phyloP scores from a whole-genome alignment of 2,113 vertebrate species.

The Ceuthmochares aereus region DNA sequence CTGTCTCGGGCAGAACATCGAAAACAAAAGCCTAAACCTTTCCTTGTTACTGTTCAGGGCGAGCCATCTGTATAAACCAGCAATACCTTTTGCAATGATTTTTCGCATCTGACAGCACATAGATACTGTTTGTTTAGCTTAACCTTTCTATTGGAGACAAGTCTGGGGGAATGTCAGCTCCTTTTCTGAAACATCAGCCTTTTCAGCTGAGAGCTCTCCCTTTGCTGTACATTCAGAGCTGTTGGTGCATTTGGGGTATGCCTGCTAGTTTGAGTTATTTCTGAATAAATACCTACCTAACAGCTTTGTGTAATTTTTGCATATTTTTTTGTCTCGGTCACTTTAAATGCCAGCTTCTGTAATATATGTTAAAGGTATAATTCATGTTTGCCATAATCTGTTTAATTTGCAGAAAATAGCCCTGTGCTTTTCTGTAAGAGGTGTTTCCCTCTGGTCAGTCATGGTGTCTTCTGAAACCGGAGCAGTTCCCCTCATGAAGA shows the following conservation, averaged over 20 bases:
- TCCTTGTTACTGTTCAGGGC: not conserved
- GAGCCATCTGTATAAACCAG: not conserved
- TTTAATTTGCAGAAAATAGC: not conserved
- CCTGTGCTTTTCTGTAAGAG: not conserved
- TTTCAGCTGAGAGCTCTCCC: not conserved
- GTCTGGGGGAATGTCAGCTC: not conserved
- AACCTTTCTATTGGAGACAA: not conserved
- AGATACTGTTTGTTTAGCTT: constrained; percentile 20
- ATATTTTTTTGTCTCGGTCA: not conserved
- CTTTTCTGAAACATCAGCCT: constrained; percentile 8
- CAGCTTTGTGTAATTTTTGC: not conserved
- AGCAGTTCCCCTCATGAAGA: not conserved
- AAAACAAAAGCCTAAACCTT: not conserved
- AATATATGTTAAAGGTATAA: not conserved
- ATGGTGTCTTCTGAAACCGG: not conserved
- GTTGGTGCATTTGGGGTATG: not conserved
- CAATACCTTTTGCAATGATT: not conserved
- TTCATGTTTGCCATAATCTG: not conserved
- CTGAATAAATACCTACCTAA: not conserved
- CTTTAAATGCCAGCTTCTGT: not conserved
- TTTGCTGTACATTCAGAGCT: not conserved
- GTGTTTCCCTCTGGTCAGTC: not conserved
- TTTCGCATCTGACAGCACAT: not conserved
- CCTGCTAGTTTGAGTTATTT: not conserved
- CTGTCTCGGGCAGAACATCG: not conserved